Conservation (phyloP, 2,797 vertebrate species). For the Notoglanidium macrostoma region DNA sequence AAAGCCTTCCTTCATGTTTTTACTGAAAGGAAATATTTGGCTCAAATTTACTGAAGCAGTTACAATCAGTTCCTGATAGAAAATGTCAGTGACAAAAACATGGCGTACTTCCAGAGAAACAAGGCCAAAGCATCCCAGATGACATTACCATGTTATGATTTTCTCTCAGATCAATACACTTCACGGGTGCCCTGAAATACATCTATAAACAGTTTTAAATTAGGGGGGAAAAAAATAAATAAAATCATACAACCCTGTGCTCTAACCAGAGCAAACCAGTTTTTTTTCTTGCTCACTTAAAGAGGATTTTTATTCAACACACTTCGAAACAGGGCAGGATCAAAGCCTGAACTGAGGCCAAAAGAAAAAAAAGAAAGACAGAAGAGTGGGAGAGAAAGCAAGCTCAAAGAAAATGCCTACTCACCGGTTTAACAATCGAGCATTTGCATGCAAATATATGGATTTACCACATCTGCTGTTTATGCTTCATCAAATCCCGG, state of each 20-base stretch:
- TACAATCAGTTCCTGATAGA: conserved; percentile 27
- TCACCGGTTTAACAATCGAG: conserved; percentile 3
- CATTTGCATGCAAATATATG: conserved; percentile 47
- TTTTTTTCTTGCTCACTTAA: conserved; percentile 20
- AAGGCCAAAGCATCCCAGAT: conserved; percentile 55
- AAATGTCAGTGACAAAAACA: conserved; percentile 27
- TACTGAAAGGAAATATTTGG: conserved; percentile 57
- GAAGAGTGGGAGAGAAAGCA: background rate
- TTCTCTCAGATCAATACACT: conserved; percentile 60
- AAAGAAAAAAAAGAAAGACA: conserved; percentile 1
- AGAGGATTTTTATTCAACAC: background rate
- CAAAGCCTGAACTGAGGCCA: conserved; percentile 27
- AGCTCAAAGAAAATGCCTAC: background rate
- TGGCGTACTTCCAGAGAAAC: conserved; percentile 55
- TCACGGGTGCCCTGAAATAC: conserved; percentile 27
- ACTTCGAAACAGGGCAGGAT: conserved; percentile 14
- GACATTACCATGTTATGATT: conserved; percentile 55
- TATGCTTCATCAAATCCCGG: conserved; percentile 48
- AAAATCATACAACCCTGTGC: conserved; percentile 46
- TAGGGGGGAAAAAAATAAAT: background rate
- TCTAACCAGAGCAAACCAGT: background rate
- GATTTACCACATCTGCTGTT: conserved; percentile 45
- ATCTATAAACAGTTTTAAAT: conserved; percentile 40
- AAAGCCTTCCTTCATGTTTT: conserved; percentile 23
- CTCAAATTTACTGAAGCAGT: conserved; percentile 43